A percentile compares a stretch with the other conserved stretches of the same genome.
These are phyloP conservation scores for Austrolebias charrua DNA, from an alignment of 2,797 vertebrate genomes.

Conservation along the genomic window DNA sequence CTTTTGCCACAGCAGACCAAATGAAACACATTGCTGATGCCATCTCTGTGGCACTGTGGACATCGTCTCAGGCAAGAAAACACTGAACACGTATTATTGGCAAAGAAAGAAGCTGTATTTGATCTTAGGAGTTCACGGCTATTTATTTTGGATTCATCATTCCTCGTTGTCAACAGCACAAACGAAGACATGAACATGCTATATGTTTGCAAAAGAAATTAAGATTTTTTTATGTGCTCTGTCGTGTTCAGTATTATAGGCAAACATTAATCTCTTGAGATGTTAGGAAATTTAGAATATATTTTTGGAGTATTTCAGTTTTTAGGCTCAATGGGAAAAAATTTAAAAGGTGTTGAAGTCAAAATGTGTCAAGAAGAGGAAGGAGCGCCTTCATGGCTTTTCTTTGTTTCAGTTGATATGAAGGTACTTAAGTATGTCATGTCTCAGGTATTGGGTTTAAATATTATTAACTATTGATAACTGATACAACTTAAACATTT, in stretches of 20 bases:
- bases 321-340: constrained; percentile 30
- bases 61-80: constrained; percentile 77
- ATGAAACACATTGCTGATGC: constrained; percentile 40
- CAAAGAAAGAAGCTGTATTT: constrained; percentile 64
- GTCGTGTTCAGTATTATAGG: constrained; percentile 44
- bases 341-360: constrained; percentile 41
- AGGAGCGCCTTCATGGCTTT: constrained; percentile 48
- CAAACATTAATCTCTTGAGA: constrained; percentile 48
- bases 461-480: background rate
- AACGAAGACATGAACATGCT: constrained; percentile 78
- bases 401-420: constrained; percentile 52
- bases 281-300: constrained; percentile 39
- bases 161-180: constrained; percentile 64
- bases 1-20: constrained; percentile 63
- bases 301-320: constrained; percentile 30
- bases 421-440: constrained; percentile 28
- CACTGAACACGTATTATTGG: constrained; percentile 76
- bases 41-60: constrained; percentile 64
- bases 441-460: constrained; percentile 38
- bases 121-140: constrained; percentile 56
- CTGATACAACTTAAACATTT: constrained; percentile 3
- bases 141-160: constrained; percentile 76
- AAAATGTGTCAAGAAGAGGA: constrained; percentile 44
- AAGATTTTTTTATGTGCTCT: constrained; percentile 59
- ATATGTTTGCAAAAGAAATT: constrained; percentile 75